Percentiles rank a stretch among this genome's conserved stretches.
phyloP scores from a whole-genome alignment of 2,888 invertebrate genomes.

The Epirrita christyi region DNA sequence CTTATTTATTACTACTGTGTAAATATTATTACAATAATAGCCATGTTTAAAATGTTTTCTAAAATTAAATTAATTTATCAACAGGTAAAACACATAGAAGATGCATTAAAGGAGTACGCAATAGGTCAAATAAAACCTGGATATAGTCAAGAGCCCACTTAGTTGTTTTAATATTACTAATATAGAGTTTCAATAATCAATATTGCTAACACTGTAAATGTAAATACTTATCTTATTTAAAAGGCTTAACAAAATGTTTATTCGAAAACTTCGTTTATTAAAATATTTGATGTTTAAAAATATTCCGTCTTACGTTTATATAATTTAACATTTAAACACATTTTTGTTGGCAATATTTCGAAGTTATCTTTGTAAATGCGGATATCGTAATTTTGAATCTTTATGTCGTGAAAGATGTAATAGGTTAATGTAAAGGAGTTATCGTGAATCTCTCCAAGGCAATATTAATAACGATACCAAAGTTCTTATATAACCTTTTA shows the following conservation, averaged over 20 bases:
- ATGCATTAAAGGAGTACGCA: conserved; percentile 86
- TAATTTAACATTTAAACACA: too few relatives aligned
- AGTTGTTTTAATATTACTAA: conserved; percentile 43
- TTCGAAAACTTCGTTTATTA: too few relatives aligned
- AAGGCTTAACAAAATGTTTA: conserved; percentile 54
- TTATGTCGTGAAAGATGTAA: conserved; percentile 7
- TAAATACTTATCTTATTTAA: conserved; percentile 41
- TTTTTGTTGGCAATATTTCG: too few relatives aligned
- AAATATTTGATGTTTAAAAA: too few relatives aligned
- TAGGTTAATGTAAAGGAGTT: conserved; percentile 2
- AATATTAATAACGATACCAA: conserved; percentile 27
- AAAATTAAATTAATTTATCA: too few relatives aligned
- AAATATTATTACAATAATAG: too few relatives aligned
- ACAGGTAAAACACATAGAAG: conserved; percentile 87
- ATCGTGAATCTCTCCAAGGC: conserved; percentile 22
- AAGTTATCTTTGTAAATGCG: too few relatives aligned
- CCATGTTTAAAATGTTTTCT: too few relatives aligned
- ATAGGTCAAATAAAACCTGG: conserved; percentile 78
- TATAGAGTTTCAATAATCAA: conserved; percentile 2
- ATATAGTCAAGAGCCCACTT: conserved; percentile 68
- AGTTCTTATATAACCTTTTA: conserved; percentile 26
- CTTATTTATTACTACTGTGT: too few relatives aligned
- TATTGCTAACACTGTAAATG: conserved; percentile 5
- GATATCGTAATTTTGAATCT: neutral
- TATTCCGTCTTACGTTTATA: too few relatives aligned